Conservation (phyloP, 2,888 invertebrate species). For the Microctonus hyperodae region DNA sequence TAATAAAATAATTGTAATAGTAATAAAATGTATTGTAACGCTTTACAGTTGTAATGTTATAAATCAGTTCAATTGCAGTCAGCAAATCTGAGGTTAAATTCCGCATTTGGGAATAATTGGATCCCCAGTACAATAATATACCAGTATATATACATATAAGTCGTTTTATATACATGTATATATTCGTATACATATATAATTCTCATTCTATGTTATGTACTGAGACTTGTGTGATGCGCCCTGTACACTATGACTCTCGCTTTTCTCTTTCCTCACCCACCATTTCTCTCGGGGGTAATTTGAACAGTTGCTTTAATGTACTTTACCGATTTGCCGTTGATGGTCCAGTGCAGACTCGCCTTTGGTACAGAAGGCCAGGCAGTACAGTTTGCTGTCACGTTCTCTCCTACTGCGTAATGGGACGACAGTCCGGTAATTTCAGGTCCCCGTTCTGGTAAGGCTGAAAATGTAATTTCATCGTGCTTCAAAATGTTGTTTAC, state of each 20-base stretch:
- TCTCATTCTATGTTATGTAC: not conserved
- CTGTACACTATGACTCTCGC: not conserved
- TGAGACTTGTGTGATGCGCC: not conserved
- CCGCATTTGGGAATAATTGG: constrained; percentile 2
- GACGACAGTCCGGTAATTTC: constrained; percentile 62
- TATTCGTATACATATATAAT: not conserved
- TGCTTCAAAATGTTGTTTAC: constrained; percentile 35
- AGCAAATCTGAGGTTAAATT: not conserved
- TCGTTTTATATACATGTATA: not conserved
- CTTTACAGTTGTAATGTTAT: not conserved
- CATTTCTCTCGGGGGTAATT: constrained; percentile 8
- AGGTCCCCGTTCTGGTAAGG: constrained; percentile 62
- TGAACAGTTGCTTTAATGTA: constrained; percentile 5
- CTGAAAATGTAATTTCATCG: constrained; percentile 49
- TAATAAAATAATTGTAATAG: too few relatives aligned
- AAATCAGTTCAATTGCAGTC: not conserved
- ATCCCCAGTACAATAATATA: not conserved
- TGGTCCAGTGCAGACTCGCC: constrained; percentile 64
- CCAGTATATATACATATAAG: not conserved
- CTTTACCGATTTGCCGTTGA: constrained; percentile 64
- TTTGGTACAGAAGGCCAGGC: constrained; percentile 64
- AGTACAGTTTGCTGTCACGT: constrained; percentile 64
- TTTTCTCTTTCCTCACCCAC: not conserved
- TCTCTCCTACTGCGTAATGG: constrained; percentile 64
- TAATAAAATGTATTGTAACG: not conserved